Evolutionary conservation across 2,113 vertebrate species (phyloP).

Genomic region (Empidonax traillii): DNA sequence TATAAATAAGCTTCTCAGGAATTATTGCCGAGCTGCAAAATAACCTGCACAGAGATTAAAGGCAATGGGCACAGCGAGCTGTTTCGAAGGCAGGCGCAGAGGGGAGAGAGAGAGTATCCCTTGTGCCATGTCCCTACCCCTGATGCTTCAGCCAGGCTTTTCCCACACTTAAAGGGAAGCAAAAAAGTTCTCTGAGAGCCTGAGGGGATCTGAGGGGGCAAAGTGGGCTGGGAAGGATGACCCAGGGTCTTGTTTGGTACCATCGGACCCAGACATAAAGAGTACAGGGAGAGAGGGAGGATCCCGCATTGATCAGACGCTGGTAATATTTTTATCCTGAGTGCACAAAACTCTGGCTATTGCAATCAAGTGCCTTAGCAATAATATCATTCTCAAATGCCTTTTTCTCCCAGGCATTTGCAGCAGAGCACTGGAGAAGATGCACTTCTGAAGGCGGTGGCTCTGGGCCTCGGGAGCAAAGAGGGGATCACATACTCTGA

Average conservation of each 20-base stretch:
- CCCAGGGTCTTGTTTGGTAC: background rate
- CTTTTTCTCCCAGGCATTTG: background rate
- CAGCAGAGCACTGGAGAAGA: background rate
- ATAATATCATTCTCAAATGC: background rate
- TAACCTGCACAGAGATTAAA: background rate
- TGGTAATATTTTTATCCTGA: rapidly evolving
- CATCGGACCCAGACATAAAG: background rate
- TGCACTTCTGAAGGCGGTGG: rapidly evolving
- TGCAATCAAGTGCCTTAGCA: background rate
- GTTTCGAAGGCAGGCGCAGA: rapidly evolving
- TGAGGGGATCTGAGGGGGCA: rapidly evolving
- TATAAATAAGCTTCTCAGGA: background rate
- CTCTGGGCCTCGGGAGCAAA: background rate
- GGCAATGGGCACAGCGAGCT: rapidly evolving
- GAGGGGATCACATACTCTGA: background rate
- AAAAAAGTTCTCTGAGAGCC: background rate
- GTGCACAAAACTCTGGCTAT: rapidly evolving
- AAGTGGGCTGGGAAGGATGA: background rate
- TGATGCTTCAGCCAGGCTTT: background rate
- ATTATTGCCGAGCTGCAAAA: background rate
- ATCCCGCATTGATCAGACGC: rapidly evolving
- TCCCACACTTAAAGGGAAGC: background rate
- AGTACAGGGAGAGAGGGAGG: background rate
- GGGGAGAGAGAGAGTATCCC: background rate
- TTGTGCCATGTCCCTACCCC: background rate